phyloP scores from a whole-genome alignment of 2,888 invertebrate species.

The Antitype chi region DNA sequence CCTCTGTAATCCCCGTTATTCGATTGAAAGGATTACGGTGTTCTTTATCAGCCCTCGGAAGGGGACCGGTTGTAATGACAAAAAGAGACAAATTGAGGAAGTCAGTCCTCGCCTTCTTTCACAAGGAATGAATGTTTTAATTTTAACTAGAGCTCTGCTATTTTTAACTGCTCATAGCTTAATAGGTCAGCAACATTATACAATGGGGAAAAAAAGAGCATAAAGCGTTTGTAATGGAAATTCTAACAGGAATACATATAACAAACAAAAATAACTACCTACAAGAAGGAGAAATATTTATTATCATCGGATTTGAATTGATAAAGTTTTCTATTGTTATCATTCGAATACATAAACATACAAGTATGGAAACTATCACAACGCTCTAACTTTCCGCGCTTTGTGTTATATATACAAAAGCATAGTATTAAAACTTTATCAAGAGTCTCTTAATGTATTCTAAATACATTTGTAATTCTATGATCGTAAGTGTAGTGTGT shows the following conservation, averaged over 20 bases:
- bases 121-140: conserved; percentile 49
- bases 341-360: conserved; percentile 2
- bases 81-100: conserved; percentile 82
- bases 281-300: conserved; percentile 32
- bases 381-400: conserved; percentile 28
- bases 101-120: conserved; percentile 64
- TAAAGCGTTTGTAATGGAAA: conserved; percentile 20
- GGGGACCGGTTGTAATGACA: conserved; percentile 69
- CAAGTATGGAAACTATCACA: conserved; percentile 7
- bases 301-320: conserved; percentile 17
- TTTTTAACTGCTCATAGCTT: conserved; percentile 30
- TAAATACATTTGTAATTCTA: conserved; percentile 73
- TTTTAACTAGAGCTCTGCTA: conserved; percentile 41
- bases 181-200: conserved; percentile 24
- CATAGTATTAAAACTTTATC: conserved; percentile 32
- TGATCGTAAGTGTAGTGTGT: conserved; percentile 65
- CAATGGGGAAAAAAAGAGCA: conserved; percentile 14
- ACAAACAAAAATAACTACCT: conserved; percentile 17
- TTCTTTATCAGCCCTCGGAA: conserved; percentile 81
- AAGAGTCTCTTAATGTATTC: conserved; percentile 48
- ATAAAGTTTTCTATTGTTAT: conserved; percentile 45
- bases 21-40: conserved; percentile 85
- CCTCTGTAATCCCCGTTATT: conserved; percentile 80
- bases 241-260: conserved; percentile 13
- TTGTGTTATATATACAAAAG: conserved; percentile 24